Base-by-base conservation (phyloP, 1,140 invertebrate species). In the Acarapis woodi region DNA sequence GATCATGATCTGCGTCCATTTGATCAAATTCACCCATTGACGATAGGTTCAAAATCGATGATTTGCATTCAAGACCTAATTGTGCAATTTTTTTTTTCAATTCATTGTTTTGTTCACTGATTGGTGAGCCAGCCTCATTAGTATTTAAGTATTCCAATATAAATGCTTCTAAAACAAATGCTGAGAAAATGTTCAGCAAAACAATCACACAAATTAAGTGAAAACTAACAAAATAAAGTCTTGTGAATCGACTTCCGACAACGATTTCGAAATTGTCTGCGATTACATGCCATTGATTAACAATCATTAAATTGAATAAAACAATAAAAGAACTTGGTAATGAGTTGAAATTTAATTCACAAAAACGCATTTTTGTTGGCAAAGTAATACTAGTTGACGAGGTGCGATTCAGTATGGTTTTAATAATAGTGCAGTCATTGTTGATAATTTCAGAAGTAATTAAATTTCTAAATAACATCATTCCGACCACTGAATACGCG, bases 151-250 rank as follows among this genome's bases (percentile, higher is more conserved):
- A 63, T 46, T 64, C 59, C 39, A 63, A 39, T 29, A 64, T 57
- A 45, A 64, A 64, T 12, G 58, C 60, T 48, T 64, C 62, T 25
- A 64, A 47, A 26, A 64, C 57, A 48, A 64, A 64, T 3, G 62
- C 61, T 23, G 59, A 60, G 47, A 63, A 63, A 35, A 64, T 63
- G 43, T 63, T 64, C 12, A 64, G 48, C 26, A 63, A 50, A 30
- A 63, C 51, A 9, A 62, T 56, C 20, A 64, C 61, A 53, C 58
- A 61, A 23, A 48, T 49, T 22, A 63, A 44, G 44, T 64, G 61
- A 47, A 63, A 64, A 12, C 46, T 20, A 38, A 63, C 49, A 48
- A 64, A 64, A 42, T 60, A 63, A 3, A 63, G 35, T 18, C 60
- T 44, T 1, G 58, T 58, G 41, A 45, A 52, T 42, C 55, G 53